Conservation (phyloP, 2,113 vertebrate species). For the Burhinus oedicnemus region DNA sequence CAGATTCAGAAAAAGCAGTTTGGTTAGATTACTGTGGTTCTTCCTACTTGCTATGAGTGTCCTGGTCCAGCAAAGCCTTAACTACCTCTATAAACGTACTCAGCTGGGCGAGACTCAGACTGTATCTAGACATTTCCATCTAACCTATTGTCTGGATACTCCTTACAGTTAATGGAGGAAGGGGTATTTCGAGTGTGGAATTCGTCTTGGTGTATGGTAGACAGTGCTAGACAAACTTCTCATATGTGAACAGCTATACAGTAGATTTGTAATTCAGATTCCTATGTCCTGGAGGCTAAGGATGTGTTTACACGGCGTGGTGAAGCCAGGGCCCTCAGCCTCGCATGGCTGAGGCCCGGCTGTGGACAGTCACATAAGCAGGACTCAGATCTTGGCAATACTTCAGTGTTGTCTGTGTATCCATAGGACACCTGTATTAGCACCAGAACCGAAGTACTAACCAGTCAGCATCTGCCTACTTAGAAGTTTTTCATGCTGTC, state of each 20-base stretch:
- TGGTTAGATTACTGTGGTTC: background rate
- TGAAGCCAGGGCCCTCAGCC: background rate
- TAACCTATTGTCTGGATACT: background rate
- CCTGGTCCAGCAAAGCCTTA: background rate
- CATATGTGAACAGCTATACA: accelerated
- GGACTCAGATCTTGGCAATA: background rate
- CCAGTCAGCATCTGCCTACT: background rate
- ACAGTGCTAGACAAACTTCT: background rate
- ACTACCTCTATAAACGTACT: background rate
- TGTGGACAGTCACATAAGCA: background rate
- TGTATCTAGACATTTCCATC: background rate
- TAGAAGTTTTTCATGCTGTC: background rate
- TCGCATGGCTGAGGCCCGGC: accelerated
- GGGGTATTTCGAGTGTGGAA: background rate
- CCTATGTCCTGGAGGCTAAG: background rate
- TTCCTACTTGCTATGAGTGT: background rate
- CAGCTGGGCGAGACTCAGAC: background rate
- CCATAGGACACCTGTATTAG: background rate
- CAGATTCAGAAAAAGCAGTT: background rate
- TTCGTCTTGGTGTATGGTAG: accelerated
- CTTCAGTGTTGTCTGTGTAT: background rate
- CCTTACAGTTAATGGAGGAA: background rate
- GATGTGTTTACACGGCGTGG: accelerated
- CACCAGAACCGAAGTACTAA: background rate
- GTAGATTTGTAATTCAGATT: background rate